Conservation (phyloP, 1,140 invertebrate species). For the Oryzaephilus surinamensis region DNA sequence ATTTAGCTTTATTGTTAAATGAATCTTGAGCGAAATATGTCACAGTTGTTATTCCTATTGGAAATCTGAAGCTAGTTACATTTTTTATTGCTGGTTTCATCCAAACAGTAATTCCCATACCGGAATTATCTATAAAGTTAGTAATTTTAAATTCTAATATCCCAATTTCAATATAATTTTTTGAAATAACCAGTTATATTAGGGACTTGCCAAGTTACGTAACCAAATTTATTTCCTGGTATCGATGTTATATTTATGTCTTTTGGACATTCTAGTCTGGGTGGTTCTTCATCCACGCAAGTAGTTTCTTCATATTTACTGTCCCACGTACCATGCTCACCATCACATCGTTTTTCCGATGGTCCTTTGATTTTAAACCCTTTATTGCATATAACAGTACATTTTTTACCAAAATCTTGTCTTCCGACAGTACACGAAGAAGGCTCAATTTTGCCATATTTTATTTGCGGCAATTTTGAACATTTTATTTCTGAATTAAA, state of each 20-base stretch:
- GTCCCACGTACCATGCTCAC: constrained; percentile 40
- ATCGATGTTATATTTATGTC: constrained; percentile 37
- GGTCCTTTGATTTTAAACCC: constrained; percentile 48
- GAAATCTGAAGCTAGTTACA: constrained; percentile 33
- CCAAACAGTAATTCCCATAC: constrained; percentile 37
- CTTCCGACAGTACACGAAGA: constrained; percentile 40
- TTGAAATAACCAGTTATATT: constrained; percentile 28
- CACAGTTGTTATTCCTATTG: constrained; percentile 41
- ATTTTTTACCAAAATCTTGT: constrained; percentile 42
- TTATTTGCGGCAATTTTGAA: constrained; percentile 38
- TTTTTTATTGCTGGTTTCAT: constrained; percentile 38
- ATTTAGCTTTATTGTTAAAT: constrained; percentile 43
- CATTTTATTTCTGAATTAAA: constrained; percentile 44
- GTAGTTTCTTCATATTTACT: constrained; percentile 34
- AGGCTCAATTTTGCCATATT: constrained; percentile 41
- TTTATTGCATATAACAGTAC: constrained; percentile 43
- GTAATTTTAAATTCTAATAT: background rate
- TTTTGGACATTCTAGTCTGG: constrained; percentile 42
- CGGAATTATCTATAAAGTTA: constrained; percentile 39
- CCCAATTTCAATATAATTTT: background rate
- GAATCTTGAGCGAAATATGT: constrained; percentile 44
- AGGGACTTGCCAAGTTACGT: constrained; percentile 41
- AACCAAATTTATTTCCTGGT: constrained; percentile 42
- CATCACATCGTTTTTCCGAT: constrained; percentile 36
- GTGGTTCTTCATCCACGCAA: constrained; percentile 45